phyloP scores from a whole-genome alignment of 2,888 invertebrate genomes.

The Melanophora roralis region DNA sequence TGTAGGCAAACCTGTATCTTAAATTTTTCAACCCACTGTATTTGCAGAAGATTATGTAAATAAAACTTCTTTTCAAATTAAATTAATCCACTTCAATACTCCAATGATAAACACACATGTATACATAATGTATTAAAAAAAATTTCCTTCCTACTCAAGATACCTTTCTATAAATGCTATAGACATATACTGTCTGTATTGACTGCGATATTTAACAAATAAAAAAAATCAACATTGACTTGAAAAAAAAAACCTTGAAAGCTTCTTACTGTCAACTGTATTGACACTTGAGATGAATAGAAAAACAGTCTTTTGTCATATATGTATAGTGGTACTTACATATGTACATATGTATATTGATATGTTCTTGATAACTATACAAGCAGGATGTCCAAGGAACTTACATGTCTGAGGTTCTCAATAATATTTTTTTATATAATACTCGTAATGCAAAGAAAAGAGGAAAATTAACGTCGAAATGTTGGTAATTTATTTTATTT shows the following conservation, averaged over 20 bases:
- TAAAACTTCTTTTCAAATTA: conserved; percentile 52
- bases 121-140: conserved; percentile 34
- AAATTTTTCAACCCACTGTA: no score
- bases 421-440: no score
- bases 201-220: neutral
- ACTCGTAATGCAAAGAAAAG: no score
- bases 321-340: no score
- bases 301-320: no score
- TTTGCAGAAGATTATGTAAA: conserved; percentile 28
- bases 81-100: conserved; percentile 60
- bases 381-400: no score
- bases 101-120: conserved; percentile 38
- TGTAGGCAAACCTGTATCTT: neutral
- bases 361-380: no score
- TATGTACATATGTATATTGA: no score
- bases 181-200: neutral
- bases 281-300: conserved; percentile 48
- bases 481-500: no score
- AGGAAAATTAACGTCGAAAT: no score
- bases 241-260: conserved; percentile 1
- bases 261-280: conserved; percentile 59
- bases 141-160: neutral
- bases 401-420: no score
- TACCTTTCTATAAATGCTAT: neutral
- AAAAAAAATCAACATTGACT: neutral